Conservation (phyloP, 2,113 vertebrate genomes). For the Condylura cristata region DNA sequence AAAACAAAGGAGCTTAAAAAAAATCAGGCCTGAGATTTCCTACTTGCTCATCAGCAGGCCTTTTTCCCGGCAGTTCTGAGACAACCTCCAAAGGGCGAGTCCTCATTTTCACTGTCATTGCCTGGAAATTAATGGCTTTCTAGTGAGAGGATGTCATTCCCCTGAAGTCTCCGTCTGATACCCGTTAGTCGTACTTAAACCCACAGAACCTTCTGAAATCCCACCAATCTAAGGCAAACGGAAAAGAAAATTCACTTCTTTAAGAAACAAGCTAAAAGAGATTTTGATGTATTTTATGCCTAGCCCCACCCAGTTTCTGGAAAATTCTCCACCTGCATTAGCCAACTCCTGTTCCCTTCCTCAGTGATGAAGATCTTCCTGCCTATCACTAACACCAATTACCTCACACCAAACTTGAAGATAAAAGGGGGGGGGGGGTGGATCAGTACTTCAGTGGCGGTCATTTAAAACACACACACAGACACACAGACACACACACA, state of each 20-base stretch:
- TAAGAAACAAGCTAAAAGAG: background rate
- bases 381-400: slow-evolving; percentile 65
- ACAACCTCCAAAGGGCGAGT: background rate
- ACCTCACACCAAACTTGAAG: slow-evolving; percentile 76
- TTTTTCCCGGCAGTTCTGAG: background rate
- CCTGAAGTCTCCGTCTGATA: background rate
- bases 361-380: slow-evolving; percentile 58
- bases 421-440: background rate
- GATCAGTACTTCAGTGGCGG: slow-evolving; percentile 73
- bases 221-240: background rate
- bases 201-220: background rate
- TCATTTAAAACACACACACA: slow-evolving; percentile 46
- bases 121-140: background rate
- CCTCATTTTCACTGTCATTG: background rate
- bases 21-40: background rate
- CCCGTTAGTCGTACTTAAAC: background rate
- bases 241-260: background rate
- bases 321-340: background rate
- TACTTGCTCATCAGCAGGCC: background rate
- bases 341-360: background rate
- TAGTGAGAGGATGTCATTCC: background rate
- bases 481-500: background rate
- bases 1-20: background rate
- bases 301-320: background rate
- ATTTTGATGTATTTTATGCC: background rate